Percentiles rank a stretch among this genome's conserved stretches.
phyloP scores from a whole-genome alignment of 2,797 vertebrate species.

The Darevskia mixta region DNA sequence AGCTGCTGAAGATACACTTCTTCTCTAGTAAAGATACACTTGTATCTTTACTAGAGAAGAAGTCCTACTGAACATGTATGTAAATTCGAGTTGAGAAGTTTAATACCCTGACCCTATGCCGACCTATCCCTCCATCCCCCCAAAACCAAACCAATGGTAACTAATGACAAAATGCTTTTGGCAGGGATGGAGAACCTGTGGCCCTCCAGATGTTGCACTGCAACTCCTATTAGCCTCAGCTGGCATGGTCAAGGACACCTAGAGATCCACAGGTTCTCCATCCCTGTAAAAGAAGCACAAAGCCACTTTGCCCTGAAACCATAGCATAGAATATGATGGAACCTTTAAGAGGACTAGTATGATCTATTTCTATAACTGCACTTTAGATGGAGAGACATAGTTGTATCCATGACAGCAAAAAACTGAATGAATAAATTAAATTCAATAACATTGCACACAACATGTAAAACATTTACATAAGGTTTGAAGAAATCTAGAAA shows the following conservation, averaged over 20 bases:
- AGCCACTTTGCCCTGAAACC: not conserved
- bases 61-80: not conserved
- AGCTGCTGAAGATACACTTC: too few relatives aligned
- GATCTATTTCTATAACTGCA: not conserved
- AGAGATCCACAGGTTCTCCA: not conserved
- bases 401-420: not conserved
- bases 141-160: not conserved
- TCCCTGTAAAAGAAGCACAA: not conserved
- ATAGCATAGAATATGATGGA: not conserved
- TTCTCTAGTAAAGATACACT: too few relatives aligned
- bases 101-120: not conserved
- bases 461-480: not conserved
- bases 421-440: not conserved
- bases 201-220: too few relatives aligned
- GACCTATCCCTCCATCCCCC: not conserved
- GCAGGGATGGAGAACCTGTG: too few relatives aligned
- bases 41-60: not conserved
- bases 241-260: too few relatives aligned
- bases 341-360: not conserved
- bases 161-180: not conserved
- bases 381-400: not conserved
- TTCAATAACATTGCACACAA: not conserved
- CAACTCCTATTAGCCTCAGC: too few relatives aligned
- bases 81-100: not conserved
- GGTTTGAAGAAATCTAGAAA: too few relatives aligned